Conservation (phyloP, 2,888 invertebrate genomes). For the Leucophenga montana region DNA sequence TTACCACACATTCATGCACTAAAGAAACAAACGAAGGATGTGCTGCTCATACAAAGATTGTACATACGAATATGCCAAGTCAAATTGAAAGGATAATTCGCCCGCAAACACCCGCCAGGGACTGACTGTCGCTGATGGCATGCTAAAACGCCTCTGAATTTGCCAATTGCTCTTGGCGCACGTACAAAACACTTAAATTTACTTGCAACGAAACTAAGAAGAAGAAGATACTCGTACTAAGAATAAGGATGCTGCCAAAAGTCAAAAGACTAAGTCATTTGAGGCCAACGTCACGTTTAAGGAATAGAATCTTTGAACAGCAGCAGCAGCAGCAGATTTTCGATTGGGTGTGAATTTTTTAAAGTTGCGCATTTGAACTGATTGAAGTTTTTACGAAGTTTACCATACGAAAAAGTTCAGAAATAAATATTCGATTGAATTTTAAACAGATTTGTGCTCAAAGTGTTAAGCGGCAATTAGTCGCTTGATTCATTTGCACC, state of each 20-base stretch:
- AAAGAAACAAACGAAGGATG: conserved; percentile 24
- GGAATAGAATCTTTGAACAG: conserved; percentile 62
- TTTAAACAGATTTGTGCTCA: conserved; percentile 64
- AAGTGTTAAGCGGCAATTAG: conserved; percentile 66
- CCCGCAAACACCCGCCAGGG: conserved; percentile 71
- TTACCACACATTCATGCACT: conserved; percentile 31
- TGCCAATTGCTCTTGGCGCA: conserved; percentile 70
- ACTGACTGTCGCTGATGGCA: conserved; percentile 58
- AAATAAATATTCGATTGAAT: conserved; percentile 53
- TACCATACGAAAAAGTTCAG: not conserved
- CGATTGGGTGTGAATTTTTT: conserved; percentile 24
- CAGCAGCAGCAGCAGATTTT: not conserved
- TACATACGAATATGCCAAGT: conserved; percentile 72
- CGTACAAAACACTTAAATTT: conserved; percentile 70
- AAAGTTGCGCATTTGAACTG: conserved; percentile 36
- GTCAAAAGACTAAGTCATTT: conserved; percentile 35
- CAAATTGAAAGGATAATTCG: conserved; percentile 73
- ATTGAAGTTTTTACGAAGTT: conserved; percentile 29
- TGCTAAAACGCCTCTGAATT: conserved; percentile 70
- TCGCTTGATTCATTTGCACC: conserved; percentile 46
- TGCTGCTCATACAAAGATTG: no score
- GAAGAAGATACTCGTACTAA: not conserved
- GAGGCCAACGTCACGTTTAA: conserved; percentile 58
- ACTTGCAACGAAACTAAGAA: conserved; percentile 43
- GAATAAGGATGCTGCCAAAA: conserved; percentile 43